Evolutionary conservation across 64 coral and sea anemone species (phyloP), one percentile per base, ranked within the genome.

Genomic region (Catalaphyllia jardinei): DNA sequence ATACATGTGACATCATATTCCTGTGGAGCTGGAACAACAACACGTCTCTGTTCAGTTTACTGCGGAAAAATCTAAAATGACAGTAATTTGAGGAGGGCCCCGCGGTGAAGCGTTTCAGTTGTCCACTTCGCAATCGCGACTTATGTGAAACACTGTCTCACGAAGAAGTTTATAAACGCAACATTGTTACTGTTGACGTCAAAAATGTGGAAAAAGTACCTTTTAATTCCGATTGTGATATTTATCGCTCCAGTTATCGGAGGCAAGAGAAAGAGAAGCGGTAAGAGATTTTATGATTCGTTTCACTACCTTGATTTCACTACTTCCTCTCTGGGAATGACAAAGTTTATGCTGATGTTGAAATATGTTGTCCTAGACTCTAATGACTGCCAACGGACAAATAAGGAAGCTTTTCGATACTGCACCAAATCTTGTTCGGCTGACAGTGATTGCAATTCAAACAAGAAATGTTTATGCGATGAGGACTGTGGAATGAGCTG

Each of bases 401-500:
- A 87, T 31, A 27, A 46, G 9, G 54, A 69, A 17, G 79, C 89
- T 29, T 91, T 19, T 50, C 71, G 83, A 31, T 92, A 79, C 72
- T 92, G 90, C 28, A 60, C 73, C 2, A 76, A 76, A 20, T 1
- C 25, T 17, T 92, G 90, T 38, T 27, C 33, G 10, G 15, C 24
- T 6, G 42, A 92, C 75, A 59, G 27, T 14, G 75, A 92, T 59
- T 92, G 65, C 17, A 33, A 24, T 33, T 3, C 16, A 31, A 94
- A 94, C 17, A 10, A 87, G 10, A 79, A 24, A 9, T 94, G 93
- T 67, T 51, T 94, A 27, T 94, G 93, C 79, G 93, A 94, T 65
- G 93, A 89, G 16, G 89, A 94, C 49, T 94, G 93, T 87, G 93
- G 93, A 64, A 79, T 87, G 25, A 91, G 74, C 27, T 94, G 93